These are phyloP conservation scores for Tipula lateralis DNA, from an alignment of 2,888 invertebrate genomes.

Conservation along the genomic window DNA sequence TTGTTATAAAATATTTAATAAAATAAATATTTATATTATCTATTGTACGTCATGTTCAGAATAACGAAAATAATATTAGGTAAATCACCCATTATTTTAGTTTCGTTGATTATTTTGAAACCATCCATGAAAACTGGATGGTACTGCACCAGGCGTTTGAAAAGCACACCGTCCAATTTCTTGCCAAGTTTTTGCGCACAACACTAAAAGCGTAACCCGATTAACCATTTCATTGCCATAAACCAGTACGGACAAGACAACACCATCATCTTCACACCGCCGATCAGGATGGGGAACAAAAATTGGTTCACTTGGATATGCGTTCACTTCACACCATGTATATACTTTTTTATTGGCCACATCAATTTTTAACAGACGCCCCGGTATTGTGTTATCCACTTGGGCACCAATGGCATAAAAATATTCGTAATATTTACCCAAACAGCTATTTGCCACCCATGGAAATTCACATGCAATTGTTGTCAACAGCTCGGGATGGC, in stretches of 20 bases:
- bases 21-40: too few relatives aligned
- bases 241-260: constrained; percentile 66
- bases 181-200: constrained; percentile 67
- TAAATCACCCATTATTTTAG: background rate
- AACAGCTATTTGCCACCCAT: constrained; percentile 56
- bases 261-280: constrained; percentile 72
- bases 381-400: constrained; percentile 66
- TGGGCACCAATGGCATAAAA: constrained; percentile 88
- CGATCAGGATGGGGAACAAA: constrained; percentile 65
- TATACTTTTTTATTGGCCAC: constrained; percentile 55
- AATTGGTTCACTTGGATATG: constrained; percentile 81
- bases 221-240: constrained; percentile 61
- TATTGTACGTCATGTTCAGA: too few relatives aligned
- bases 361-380: constrained; percentile 83
- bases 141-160: constrained; percentile 65
- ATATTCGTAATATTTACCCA: constrained; percentile 64
- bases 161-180: constrained; percentile 75
- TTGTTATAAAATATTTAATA: too few relatives aligned
- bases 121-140: constrained; percentile 85
- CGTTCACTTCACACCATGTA: constrained; percentile 68
- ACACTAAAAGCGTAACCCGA: constrained; percentile 63
- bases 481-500: constrained; percentile 61
- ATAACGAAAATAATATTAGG: background rate
- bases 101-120: constrained; percentile 52
- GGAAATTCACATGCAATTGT: constrained; percentile 84